Evolutionary conservation across 2,797 vertebrate genomes (phyloP).

Genomic region (Leptoclinus maculatus): DNA sequence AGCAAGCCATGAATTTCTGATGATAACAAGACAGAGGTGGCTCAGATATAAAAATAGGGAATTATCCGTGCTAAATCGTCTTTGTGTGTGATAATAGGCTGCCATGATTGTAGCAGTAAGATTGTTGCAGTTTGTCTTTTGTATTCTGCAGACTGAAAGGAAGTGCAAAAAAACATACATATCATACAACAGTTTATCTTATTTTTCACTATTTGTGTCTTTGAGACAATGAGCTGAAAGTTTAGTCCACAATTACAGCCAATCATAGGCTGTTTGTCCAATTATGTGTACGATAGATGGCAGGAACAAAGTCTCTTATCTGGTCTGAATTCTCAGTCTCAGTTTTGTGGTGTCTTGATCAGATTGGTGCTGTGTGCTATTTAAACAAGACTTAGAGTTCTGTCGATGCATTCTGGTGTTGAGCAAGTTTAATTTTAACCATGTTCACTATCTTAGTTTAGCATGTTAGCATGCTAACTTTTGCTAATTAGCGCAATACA

Average conservation of each 20-base stretch:
- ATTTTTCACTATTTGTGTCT: neutral
- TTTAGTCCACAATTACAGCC: neutral
- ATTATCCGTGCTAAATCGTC: constrained; percentile 7
- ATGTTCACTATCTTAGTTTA: neutral
- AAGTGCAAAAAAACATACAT: neutral
- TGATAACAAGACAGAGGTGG: constrained; percentile 22
- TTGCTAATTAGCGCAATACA: too few species aligned
- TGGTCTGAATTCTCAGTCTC: neutral
- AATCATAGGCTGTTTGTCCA: neutral
- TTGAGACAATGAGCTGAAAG: neutral
- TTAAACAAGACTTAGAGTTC: neutral
- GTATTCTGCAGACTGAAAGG: neutral
- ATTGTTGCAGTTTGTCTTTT: constrained; percentile 6
- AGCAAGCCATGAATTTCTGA: constrained; percentile 34
- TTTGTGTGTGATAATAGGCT: constrained; percentile 9
- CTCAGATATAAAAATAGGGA: constrained; percentile 22
- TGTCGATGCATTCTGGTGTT: neutral
- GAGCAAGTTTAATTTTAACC: neutral
- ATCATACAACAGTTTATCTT: neutral
- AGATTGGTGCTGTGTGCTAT: neutral
- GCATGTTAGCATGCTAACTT: too few species aligned
- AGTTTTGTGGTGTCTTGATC: neutral
- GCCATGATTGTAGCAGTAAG: neutral
- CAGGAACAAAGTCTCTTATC: neutral
- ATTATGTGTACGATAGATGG: neutral